Evolutionary conservation across 1,140 invertebrate genomes (phyloP).

Genomic region (Drosophila burlai): DNA sequence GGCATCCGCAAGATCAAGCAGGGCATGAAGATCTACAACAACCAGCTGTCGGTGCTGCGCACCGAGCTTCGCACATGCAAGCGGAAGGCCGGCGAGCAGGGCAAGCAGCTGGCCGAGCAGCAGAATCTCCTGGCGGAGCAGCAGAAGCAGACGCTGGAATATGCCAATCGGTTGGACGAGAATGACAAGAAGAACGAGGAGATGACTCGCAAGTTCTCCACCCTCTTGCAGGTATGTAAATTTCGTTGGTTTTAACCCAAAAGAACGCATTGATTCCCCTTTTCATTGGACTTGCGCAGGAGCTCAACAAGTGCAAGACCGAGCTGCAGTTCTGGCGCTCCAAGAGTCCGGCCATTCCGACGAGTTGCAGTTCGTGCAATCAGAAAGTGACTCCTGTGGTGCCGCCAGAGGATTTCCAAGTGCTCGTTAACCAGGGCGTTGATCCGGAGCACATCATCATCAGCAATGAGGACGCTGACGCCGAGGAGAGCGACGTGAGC

Average conservation of each 20-base stretch:
- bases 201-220: slow-evolving; percentile 94
- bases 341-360: slow-evolving; percentile 90
- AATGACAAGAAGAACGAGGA: slow-evolving; percentile 96
- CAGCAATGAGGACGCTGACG: slow-evolving; percentile 65
- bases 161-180: slow-evolving; percentile 92
- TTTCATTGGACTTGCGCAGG: slow-evolving; percentile 85
- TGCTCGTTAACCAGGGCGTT: slow-evolving; percentile 88
- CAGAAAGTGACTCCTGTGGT: slow-evolving; percentile 86
- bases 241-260: fast-evolving
- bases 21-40: slow-evolving; percentile 94
- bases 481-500: slow-evolving; percentile 46
- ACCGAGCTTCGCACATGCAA: slow-evolving; percentile 92
- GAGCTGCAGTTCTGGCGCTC: slow-evolving; percentile 95
- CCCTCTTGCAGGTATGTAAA: slow-evolving; percentile 90
- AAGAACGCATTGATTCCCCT: slow-evolving; percentile 1
- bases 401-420: slow-evolving; percentile 87
- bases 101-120: slow-evolving; percentile 93
- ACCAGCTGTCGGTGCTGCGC: slow-evolving; percentile 90
- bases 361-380: slow-evolving; percentile 87
- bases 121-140: slow-evolving; percentile 91
- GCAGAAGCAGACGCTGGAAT: slow-evolving; percentile 91
- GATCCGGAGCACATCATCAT: slow-evolving; percentile 86
- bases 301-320: slow-evolving; percentile 95
- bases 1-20: slow-evolving; percentile 94
- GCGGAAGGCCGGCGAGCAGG: slow-evolving; percentile 92